A percentile compares a stretch with the other conserved stretches of the same genome.
Evolutionary conservation across 2,113 vertebrate species (phyloP).

Genomic region (Sander vitreus): DNA sequence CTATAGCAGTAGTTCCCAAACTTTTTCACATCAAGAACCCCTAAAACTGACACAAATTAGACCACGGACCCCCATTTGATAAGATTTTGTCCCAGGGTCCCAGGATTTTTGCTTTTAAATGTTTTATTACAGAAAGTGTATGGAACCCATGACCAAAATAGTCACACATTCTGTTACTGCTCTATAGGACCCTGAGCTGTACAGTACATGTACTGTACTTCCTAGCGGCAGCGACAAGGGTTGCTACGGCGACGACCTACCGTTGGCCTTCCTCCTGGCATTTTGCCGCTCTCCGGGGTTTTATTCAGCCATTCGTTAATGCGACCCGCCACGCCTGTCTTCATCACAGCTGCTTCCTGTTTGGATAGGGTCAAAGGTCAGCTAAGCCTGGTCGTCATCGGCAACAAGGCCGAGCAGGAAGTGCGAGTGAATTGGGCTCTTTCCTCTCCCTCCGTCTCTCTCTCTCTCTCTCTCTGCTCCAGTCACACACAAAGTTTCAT

Average conservation of each 20-base stretch:
- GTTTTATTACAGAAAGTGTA: too few species aligned
- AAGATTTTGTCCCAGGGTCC: too few species aligned
- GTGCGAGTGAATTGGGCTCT: conserved; percentile 43
- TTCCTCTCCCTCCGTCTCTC: conserved; percentile 39
- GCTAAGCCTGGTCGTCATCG: conserved; percentile 35
- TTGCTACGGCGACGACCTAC: conserved; percentile 82
- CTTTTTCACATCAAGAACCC: too few species aligned
- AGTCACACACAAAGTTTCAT: neutral
- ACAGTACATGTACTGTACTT: conserved; percentile 2
- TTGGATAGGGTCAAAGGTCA: conserved; percentile 76
- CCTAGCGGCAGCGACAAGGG: conserved; percentile 1
- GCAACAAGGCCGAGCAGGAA: conserved; percentile 58
- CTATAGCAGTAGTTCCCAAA: too few species aligned
- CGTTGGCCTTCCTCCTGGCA: conserved; percentile 90
- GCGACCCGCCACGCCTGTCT: conserved; percentile 96
- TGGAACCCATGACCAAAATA: too few species aligned
- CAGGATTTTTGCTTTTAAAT: too few species aligned
- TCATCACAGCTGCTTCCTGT: conserved; percentile 96
- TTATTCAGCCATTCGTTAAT: conserved; percentile 99
- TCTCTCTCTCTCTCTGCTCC: neutral
- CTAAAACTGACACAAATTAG: too few species aligned
- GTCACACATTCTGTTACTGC: too few species aligned
- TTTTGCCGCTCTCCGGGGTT: conserved; percentile 93
- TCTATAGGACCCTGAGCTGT: neutral
- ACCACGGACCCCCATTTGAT: too few species aligned